Evolutionary conservation across 2,888 invertebrate genomes (phyloP), one percentile per base, ranked within the genome.

Genomic region (Nemoura dubitans): DNA sequence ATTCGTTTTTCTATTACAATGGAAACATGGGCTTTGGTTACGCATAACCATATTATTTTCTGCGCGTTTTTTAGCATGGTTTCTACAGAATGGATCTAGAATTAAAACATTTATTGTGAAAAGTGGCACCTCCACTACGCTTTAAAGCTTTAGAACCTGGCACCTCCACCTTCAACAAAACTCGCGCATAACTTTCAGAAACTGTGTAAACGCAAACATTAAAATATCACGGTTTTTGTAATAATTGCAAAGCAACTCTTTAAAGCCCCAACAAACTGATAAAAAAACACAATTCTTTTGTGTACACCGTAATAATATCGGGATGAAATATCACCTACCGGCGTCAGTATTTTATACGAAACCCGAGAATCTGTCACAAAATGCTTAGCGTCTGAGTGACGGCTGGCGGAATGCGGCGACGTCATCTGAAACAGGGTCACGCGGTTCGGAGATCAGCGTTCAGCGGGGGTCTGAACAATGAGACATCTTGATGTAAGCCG

Each of bases 361-460:
- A 10, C 59, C 59, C 59, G 21, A 59, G 59, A 59, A 59, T 21
- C 10, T 59, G 59, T 59, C 59, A 59, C 59, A 59, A 59, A 59
- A 10, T 21, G 59, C 59, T 59, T 59, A 59, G 59, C 10, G 28
- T 27, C 25, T 78, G 78, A 78, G 78, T 78, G 78, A 78, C 78
- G n/a, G 5, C 16, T 78, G 26, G 28, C 27, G 78, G 26, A 78
- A 78, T 28, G 26, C 26, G 28, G 42, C n/a, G 43, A 83, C 83
- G 83, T 83, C 83, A 83, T 42, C n/a, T 29, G 42, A 83, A 42
- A 21, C 36, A 59, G 59, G 83, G 36, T 83, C 83, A 30, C 83
- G 83, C 42, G 83, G 26, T 83, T 42, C 26, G 30, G 83, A n/a
- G n/a, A 16, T 36, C 5, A 59, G n/a, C 0, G 83, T 42, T 83